A percentile compares a stretch with the other conserved stretches of the same genome.
phyloP scores from a whole-genome alignment of 2,888 invertebrate genomes.

The Iphiclides podalirius region DNA sequence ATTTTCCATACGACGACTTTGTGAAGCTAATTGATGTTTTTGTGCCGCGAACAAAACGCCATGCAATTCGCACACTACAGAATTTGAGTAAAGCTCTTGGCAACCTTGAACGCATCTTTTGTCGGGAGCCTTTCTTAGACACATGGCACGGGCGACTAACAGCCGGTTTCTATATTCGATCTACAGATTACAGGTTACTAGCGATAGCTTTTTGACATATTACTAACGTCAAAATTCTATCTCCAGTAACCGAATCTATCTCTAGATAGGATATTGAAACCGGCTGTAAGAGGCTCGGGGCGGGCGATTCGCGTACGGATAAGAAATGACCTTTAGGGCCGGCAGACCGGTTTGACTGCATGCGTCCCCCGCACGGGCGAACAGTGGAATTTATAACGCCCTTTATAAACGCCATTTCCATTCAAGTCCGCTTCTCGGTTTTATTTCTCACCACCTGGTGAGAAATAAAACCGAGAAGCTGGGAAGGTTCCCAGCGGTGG shows the following conservation, averaged over 20 bases:
- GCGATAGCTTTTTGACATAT: constrained; percentile 15
- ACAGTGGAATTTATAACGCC: constrained; percentile 53
- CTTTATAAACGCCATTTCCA: constrained; percentile 36
- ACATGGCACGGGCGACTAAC: constrained; percentile 1
- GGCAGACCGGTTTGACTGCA: constrained; percentile 67
- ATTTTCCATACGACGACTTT: no score
- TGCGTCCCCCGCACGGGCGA: constrained; percentile 48
- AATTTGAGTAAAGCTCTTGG: background rate
- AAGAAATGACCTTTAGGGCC: constrained; percentile 68
- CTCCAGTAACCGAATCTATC: no score
- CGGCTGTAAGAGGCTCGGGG: no score
- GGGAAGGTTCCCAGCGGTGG: no score
- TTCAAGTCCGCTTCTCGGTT: constrained; percentile 29
- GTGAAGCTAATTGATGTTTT: no score
- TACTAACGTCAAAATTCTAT: no score
- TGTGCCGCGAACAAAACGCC: background rate
- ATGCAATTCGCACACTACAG: constrained; percentile 8
- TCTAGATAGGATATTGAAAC: no score
- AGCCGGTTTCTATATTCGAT: background rate
- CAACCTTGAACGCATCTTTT: constrained; percentile 22
- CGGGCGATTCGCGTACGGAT: constrained; percentile 62
- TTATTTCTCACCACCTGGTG: no score
- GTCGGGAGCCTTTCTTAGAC: constrained; percentile 22
- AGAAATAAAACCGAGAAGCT: no score
- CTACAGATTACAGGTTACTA: no score